These are phyloP conservation scores for Cirrhinus molitorella DNA, from an alignment of 2,797 vertebrate genomes.

Conservation along the genomic window DNA sequence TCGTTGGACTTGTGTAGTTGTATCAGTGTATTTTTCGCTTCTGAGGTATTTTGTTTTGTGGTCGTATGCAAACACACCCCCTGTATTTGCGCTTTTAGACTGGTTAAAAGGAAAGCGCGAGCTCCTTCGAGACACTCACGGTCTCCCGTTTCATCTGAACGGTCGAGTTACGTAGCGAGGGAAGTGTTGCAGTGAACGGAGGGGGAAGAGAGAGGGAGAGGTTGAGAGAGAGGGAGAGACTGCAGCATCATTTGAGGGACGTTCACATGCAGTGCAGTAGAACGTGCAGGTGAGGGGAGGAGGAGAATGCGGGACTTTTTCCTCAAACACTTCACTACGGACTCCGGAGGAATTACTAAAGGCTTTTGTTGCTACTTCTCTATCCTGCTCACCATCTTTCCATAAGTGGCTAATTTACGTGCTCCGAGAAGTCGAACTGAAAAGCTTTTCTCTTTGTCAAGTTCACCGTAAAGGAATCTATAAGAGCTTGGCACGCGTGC, in stretches of 20 bases:
- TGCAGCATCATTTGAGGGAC: slow-evolving; percentile 94
- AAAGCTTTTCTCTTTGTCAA: slow-evolving; percentile 69
- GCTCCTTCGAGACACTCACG: slow-evolving; percentile 61
- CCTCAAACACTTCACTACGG: slow-evolving; percentile 69
- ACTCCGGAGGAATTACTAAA: slow-evolving; percentile 67
- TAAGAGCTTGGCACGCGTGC: slow-evolving; percentile 73
- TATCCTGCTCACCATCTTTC: slow-evolving; percentile 16
- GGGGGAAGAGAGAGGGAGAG: slow-evolving; percentile 60
- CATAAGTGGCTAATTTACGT: slow-evolving; percentile 15
- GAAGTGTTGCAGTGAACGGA: slow-evolving; percentile 77
- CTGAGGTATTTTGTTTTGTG: slow-evolving; percentile 34
- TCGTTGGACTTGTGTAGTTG: background rate
- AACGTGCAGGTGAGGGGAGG: slow-evolving; percentile 87
- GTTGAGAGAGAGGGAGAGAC: slow-evolving; percentile 78
- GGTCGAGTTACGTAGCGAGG: slow-evolving; percentile 78
- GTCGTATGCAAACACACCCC: slow-evolving; percentile 43
- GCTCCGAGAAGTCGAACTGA: slow-evolving; percentile 66
- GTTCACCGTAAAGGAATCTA: slow-evolving; percentile 75
- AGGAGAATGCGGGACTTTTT: slow-evolving; percentile 73
- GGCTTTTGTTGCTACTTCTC: slow-evolving; percentile 47
- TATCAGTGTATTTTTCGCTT: background rate
- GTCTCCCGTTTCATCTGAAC: slow-evolving; percentile 79
- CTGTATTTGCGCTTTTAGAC: slow-evolving; percentile 35
- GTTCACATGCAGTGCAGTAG: slow-evolving; percentile 87
- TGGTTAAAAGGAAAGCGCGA: slow-evolving; percentile 35